Conservation (phyloP, 2,888 invertebrate species). For the Tridacna crocea region DNA sequence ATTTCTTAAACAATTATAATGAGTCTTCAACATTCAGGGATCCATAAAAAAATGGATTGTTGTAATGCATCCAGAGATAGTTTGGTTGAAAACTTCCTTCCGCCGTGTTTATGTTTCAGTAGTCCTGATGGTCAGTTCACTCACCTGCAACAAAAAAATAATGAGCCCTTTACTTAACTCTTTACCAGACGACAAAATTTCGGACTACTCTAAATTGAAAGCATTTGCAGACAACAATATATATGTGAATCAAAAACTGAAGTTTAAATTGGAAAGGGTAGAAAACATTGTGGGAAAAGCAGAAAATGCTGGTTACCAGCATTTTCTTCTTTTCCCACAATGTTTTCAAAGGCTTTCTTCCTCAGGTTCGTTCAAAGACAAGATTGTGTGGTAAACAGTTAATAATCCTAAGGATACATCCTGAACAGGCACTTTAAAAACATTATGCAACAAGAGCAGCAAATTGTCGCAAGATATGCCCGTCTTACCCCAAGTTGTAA, state of each 20-base stretch:
- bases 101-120: conserved; percentile 73
- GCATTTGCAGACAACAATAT: neutral
- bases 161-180: too few species aligned
- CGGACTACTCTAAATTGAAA: neutral
- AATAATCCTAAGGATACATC: too few species aligned
- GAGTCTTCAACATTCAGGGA: too few species aligned
- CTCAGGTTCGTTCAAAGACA: neutral
- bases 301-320: neutral
- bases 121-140: conserved; percentile 83
- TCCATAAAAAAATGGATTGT: too few species aligned
- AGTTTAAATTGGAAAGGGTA: neutral
- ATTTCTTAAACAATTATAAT: too few species aligned
- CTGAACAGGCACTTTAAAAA: too few species aligned
- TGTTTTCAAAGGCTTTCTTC: neutral
- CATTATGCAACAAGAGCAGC: too few species aligned
- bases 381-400: neutral
- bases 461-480: too few species aligned
- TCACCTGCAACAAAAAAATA: too few species aligned
- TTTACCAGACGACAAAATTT: neutral
- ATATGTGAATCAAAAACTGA: neutral
- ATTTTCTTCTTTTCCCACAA: neutral
- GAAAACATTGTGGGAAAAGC: neutral
- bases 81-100: too few species aligned
- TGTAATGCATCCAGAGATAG: too few species aligned
- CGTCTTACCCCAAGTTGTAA: too few species aligned